Conservation (phyloP, 2,113 vertebrate genomes). For the Todiramphus saurophagus region DNA sequence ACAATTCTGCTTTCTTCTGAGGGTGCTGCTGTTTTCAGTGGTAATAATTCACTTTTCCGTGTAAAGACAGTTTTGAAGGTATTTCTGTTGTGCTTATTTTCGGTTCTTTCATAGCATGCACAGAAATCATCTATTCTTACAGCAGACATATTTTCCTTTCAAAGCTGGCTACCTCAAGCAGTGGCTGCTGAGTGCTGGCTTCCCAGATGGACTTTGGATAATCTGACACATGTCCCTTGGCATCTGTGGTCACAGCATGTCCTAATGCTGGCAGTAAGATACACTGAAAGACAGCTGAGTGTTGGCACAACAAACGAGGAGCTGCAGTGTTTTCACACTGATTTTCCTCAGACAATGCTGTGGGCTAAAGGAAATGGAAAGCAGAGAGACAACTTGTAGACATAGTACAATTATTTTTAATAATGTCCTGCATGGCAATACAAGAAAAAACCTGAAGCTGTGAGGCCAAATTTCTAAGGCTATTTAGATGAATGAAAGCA, state of each 20-base stretch:
- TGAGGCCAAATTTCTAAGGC: not conserved
- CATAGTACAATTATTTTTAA: not conserved
- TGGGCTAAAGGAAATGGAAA: not conserved
- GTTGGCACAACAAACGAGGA: not conserved
- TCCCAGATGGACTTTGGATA: conserved; percentile 20
- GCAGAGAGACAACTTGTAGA: not conserved
- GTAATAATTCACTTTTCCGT: not conserved
- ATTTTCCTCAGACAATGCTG: not conserved
- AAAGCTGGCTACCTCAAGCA: not conserved
- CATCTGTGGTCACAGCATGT: conserved; percentile 52
- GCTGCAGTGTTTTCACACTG: not conserved
- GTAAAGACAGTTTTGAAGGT: not conserved
- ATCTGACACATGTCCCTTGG: conserved; percentile 24
- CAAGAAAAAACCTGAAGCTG: not conserved
- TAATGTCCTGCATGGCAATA: not conserved
- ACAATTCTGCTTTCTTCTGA: not conserved
- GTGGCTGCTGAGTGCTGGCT: not conserved
- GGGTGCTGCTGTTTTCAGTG: not conserved
- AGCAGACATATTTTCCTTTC: not conserved
- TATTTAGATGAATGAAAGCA: not conserved
- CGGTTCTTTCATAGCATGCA: not conserved
- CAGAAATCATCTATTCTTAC: not conserved
- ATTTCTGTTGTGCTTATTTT: not conserved
- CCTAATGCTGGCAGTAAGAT: not conserved
- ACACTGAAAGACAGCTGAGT: not conserved